Conservation (phyloP, 1,140 invertebrate species). For the Zaprionus ghesquierei region DNA sequence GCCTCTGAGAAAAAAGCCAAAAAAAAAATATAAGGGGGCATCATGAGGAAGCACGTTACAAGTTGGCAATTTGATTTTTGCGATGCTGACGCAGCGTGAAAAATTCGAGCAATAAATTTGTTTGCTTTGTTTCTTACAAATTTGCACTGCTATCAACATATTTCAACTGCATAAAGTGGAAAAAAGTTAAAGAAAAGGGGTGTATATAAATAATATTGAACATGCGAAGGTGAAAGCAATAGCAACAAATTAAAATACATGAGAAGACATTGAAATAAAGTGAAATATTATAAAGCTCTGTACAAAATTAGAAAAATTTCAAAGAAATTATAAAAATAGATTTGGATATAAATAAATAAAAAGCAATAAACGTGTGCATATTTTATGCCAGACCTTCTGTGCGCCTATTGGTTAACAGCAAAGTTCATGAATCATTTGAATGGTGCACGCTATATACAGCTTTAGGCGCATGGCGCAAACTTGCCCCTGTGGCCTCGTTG, state of each 20-base stretch:
- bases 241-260: not conserved
- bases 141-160: not conserved
- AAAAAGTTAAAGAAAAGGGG: not conserved
- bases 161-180: not conserved
- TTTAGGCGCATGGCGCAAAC: accelerated
- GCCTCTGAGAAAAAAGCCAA: not conserved
- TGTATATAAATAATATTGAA: not conserved
- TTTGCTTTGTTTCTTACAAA: not conserved
- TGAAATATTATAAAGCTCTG: not conserved
- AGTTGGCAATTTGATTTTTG: constrained; percentile 32
- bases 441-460: not conserved
- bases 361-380: not conserved
- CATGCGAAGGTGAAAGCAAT: not conserved
- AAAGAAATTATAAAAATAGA: not conserved
- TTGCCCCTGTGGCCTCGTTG: not conserved
- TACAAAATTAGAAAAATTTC: not conserved
- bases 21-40: not conserved
- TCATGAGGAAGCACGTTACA: not conserved
- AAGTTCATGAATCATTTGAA: not conserved
- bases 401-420: not conserved
- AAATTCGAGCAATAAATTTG: constrained; percentile 1
- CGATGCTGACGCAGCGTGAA: not conserved
- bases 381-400: not conserved
- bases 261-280: not conserved
- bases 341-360: not conserved